These are phyloP conservation scores for Oophaga pumilio DNA, from an alignment of 2,113 vertebrate species.

Conservation along the genomic window DNA sequence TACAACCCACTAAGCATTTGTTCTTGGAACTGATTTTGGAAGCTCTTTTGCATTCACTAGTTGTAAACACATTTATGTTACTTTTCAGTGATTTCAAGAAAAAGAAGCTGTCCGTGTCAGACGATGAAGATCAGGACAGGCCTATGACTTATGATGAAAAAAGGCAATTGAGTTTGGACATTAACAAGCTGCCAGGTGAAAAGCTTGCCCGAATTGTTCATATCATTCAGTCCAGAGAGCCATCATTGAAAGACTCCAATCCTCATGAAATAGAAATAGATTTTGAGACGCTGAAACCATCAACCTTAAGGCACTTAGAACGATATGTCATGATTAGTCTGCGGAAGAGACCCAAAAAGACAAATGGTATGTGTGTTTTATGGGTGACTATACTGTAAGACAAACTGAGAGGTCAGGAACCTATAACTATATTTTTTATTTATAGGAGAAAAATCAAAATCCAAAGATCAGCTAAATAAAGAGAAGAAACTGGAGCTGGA, in stretches of 20 bases:
- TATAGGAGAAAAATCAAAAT: slow-evolving; percentile 69
- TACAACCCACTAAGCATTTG: background rate
- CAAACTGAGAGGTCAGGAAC: background rate
- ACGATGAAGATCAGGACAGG: slow-evolving; percentile 68
- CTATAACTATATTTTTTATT: slow-evolving; percentile 46
- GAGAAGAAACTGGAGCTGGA: slow-evolving; percentile 70
- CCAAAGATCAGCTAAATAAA: slow-evolving; percentile 66
- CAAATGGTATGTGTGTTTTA: slow-evolving; percentile 70
- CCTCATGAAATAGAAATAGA: slow-evolving; percentile 86
- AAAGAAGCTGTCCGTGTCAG: slow-evolving; percentile 63
- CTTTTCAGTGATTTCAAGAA: slow-evolving; percentile 73
- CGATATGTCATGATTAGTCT: slow-evolving; percentile 80
- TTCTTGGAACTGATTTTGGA: too few species aligned
- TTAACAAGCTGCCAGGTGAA: slow-evolving; percentile 85
- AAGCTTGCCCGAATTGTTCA: slow-evolving; percentile 81
- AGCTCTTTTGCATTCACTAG: too few species aligned
- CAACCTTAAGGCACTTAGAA: slow-evolving; percentile 83
- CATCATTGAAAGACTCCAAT: slow-evolving; percentile 71
- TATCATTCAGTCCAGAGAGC: slow-evolving; percentile 84
- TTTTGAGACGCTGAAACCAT: slow-evolving; percentile 85
- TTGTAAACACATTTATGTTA: background rate
- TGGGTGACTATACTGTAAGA: background rate
- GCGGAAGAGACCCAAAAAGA: slow-evolving; percentile 72
- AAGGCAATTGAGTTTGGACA: slow-evolving; percentile 81
- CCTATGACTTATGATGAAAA: slow-evolving; percentile 88